A percentile compares a stretch with the other conserved stretches of the same genome.
phyloP scores from a whole-genome alignment of 2,888 invertebrate genomes.

The Adelphocoris suturalis region DNA sequence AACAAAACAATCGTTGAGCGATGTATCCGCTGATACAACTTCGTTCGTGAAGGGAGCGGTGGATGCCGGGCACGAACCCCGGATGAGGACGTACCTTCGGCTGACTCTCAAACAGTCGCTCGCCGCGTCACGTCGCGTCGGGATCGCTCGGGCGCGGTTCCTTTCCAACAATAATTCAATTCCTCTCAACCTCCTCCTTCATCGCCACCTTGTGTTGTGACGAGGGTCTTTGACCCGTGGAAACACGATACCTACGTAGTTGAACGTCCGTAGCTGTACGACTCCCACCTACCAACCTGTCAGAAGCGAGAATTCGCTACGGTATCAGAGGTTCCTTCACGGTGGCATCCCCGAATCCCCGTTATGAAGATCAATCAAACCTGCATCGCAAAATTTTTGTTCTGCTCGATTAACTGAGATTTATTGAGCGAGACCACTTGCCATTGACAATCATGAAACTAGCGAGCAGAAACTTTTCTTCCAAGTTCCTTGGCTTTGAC shows the following conservation, averaged over 20 bases:
- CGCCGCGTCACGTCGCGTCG: neutral
- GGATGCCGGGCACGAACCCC: neutral
- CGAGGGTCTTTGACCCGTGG: constrained; percentile 8
- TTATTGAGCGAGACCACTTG: too few species aligned
- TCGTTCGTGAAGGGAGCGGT: too few species aligned
- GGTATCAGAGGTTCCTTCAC: neutral
- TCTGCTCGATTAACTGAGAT: too few species aligned
- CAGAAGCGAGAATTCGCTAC: neutral
- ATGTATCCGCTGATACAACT: too few species aligned
- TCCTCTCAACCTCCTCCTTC: neutral
- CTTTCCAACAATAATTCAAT: constrained; percentile 14
- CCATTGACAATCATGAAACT: too few species aligned
- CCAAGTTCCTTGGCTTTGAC: too few species aligned
- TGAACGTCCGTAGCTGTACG: neutral
- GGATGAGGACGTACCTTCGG: constrained; percentile 22
- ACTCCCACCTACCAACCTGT: neutral
- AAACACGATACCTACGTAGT: neutral
- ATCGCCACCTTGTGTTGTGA: constrained; percentile 33
- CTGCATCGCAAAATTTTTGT: too few species aligned
- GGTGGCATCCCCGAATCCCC: neutral
- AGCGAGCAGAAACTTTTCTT: too few species aligned
- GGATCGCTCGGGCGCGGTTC: neutral
- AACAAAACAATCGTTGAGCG: neutral
- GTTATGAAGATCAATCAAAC: neutral
- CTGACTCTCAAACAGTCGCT: constrained; percentile 13